A percentile compares a stretch with the other conserved stretches of the same genome.
phyloP scores from a whole-genome alignment of 2,888 invertebrate genomes.

The Cerastis leucographa region DNA sequence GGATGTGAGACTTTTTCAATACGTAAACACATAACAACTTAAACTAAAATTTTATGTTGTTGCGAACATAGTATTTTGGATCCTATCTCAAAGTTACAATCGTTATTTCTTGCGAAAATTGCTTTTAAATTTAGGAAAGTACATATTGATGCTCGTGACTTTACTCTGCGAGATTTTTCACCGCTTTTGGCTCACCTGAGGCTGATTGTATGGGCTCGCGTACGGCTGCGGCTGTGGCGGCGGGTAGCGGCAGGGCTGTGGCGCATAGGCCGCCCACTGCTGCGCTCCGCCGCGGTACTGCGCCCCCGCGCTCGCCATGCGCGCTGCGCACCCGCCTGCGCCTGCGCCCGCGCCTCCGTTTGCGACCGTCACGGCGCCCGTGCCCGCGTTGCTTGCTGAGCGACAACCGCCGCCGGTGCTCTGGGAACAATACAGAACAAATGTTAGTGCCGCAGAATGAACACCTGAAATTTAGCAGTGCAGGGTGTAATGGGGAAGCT shows the following conservation, averaged over 20 bases:
- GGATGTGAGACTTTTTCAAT: too few relatives aligned
- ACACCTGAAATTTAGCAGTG: neutral
- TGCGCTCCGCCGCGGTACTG: constrained; percentile 89
- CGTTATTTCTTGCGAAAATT: too few relatives aligned
- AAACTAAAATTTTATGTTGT: too few relatives aligned
- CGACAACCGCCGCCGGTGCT: constrained; percentile 86
- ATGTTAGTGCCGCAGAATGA: constrained; percentile 20
- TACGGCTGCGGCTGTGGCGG: constrained; percentile 88
- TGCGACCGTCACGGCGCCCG: constrained; percentile 89
- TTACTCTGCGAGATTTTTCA: neutral
- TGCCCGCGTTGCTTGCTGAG: constrained; percentile 83
- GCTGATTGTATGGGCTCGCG: constrained; percentile 87
- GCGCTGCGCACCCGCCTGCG: constrained; percentile 89
- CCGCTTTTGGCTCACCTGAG: constrained; percentile 79
- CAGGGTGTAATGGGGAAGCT: constrained; percentile 3
- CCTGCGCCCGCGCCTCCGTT: constrained; percentile 88
- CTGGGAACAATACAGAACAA: constrained; percentile 74
- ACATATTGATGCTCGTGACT: too few relatives aligned
- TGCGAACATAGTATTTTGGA: too few relatives aligned
- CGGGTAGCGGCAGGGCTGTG: constrained; percentile 89
- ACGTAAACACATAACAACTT: too few relatives aligned
- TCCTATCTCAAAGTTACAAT: too few relatives aligned
- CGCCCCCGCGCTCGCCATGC: constrained; percentile 90
- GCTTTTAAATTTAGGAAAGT: too few relatives aligned
- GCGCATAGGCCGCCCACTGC: constrained; percentile 89